Percentiles rank a stretch among this genome's conserved stretches.
Evolutionary conservation across 2,888 invertebrate species (phyloP).

Genomic region (Thymelicus acteon): DNA sequence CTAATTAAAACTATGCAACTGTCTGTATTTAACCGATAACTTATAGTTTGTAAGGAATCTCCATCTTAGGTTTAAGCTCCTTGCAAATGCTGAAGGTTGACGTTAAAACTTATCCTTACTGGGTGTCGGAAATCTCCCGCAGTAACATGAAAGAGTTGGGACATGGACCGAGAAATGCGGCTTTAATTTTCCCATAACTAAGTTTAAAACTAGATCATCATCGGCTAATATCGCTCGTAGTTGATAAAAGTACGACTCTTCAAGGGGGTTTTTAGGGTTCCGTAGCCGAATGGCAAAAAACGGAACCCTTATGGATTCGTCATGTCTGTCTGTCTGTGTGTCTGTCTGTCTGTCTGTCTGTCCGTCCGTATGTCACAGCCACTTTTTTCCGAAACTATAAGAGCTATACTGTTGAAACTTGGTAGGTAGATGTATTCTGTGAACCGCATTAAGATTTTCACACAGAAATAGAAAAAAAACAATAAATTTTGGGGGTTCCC

Average conservation of each 20-base stretch:
- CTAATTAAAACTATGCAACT: conserved; percentile 6
- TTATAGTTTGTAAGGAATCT: conserved; percentile 15
- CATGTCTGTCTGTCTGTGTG: too few relatives aligned
- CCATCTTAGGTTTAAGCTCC: conserved; percentile 15
- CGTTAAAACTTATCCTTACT: conserved; percentile 11
- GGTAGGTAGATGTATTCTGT: too few relatives aligned
- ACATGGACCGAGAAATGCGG: conserved; percentile 6
- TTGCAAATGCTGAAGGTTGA: conserved; percentile 6
- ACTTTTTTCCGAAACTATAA: too few relatives aligned
- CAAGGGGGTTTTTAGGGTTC: too few relatives aligned
- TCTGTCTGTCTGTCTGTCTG: too few relatives aligned
- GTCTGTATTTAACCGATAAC: conserved; percentile 7
- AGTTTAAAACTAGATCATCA: conserved; percentile 1
- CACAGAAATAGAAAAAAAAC: too few relatives aligned
- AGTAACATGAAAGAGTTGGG: neutral
- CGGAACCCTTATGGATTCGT: too few relatives aligned
- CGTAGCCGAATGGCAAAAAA: too few relatives aligned
- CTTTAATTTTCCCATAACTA: neutral
- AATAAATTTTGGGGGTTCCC: too few relatives aligned
- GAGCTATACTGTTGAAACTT: too few relatives aligned
- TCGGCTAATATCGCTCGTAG: neutral
- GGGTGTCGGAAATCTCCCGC: neutral
- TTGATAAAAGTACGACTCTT: neutral
- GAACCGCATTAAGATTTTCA: too few relatives aligned
- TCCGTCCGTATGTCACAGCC: too few relatives aligned